Percentiles rank a stretch among this genome's conserved stretches.
Conservation (phyloP, 2,797 vertebrate genomes). For the Schizopygopsis malacanthus region DNA sequence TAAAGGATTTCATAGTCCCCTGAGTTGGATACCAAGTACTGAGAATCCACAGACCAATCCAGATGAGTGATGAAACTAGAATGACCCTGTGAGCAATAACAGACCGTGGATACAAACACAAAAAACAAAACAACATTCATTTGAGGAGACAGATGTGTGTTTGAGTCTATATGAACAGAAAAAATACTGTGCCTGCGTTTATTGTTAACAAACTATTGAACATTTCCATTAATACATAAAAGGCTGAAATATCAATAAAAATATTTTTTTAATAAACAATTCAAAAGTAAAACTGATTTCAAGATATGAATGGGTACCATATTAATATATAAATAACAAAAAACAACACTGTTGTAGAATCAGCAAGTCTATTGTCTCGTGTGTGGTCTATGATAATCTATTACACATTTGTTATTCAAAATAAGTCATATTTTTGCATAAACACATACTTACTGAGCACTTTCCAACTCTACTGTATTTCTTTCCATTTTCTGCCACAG, state of each 20-base stretch:
- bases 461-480: constrained; percentile 95
- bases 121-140: not conserved
- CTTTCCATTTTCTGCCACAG: constrained; percentile 90
- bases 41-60: constrained; percentile 96
- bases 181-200: not conserved
- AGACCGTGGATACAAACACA: not conserved
- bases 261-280: not conserved
- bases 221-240: not conserved
- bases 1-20: constrained; percentile 99
- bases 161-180: not conserved
- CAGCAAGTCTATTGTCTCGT: not conserved
- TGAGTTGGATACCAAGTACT: constrained; percentile 97
- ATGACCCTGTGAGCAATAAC: constrained; percentile 84
- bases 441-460: constrained; percentile 87
- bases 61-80: constrained; percentile 99
- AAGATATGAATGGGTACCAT: not conserved
- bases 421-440: not conserved
- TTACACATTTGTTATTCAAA: not conserved
- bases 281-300: not conserved
- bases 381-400: not conserved
- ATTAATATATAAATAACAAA: not conserved
- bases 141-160: not conserved
- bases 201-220: not conserved
- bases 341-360: not conserved
- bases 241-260: not conserved